These are phyloP conservation scores for Bos javanicus DNA, from an alignment of 2,113 vertebrate species.

Conservation along the genomic window DNA sequence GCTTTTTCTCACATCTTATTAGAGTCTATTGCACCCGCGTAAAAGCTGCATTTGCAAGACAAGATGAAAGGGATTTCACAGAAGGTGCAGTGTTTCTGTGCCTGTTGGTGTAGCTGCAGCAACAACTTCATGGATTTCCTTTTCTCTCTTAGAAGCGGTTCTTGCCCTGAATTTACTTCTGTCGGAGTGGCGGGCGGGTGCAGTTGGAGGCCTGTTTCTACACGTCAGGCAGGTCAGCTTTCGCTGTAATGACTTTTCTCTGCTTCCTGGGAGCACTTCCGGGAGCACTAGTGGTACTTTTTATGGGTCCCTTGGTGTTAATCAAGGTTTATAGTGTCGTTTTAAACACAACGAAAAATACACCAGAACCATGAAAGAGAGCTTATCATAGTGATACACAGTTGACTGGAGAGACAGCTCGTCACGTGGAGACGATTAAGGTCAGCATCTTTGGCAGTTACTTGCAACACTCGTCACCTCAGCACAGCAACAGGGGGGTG, in stretches of 20 bases:
- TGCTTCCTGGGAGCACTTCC: neutral
- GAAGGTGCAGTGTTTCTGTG: fast-evolving
- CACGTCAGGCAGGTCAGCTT: neutral
- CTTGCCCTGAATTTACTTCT: neutral
- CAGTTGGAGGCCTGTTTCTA: neutral
- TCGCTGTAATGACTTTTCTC: neutral
- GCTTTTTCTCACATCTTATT: neutral
- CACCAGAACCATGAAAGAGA: neutral
- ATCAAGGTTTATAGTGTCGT: neutral
- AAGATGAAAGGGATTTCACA: neutral
- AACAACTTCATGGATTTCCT: neutral
- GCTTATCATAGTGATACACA: neutral
- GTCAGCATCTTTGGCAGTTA: fast-evolving
- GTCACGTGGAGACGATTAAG: fast-evolving
- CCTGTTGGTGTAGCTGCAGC: neutral
- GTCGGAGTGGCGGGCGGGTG: neutral
- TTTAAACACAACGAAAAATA: neutral
- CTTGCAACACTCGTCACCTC: neutral
- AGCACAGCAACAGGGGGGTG: neutral
- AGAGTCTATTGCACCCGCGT: neutral
- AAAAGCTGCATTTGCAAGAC: neutral
- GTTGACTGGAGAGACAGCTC: fast-evolving
- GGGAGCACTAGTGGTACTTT: neutral
- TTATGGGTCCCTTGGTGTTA: neutral
- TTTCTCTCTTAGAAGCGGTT: neutral